Evolutionary conservation across 2,113 vertebrate species (phyloP), one percentile per base, ranked within the genome.

Genomic region (Psilopsiagon aymara): DNA sequence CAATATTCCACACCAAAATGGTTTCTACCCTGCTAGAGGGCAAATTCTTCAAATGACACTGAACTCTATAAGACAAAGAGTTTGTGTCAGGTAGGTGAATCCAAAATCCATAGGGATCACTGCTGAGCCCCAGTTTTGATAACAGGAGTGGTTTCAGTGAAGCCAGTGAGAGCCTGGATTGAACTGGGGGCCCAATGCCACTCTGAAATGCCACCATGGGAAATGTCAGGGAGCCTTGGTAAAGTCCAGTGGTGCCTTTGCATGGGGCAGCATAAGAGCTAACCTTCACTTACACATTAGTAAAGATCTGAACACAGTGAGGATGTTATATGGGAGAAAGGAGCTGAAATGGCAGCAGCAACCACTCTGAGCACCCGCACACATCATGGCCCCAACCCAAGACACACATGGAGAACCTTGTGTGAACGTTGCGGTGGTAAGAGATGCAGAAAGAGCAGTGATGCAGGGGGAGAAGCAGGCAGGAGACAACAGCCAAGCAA

Each of bases 391-490:
- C 27, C 43, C 1, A 3, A 19, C 17, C 70, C 0, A 10, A 28
- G 27, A 4, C 1, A 8, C 13, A 3, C 1, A 1, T 0, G 1
- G 17, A 60, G 41, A 7, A 9, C 29, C 7, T 33, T 1, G 2
- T 8, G 23, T 7, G 1, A 17, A 5, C 15, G 11, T 0, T 21
- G 51, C 37, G 33, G 7, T 3, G 1, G 16, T 1, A 21, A 18
- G 73, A 19, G 52, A n/a, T 5, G 31, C 33, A 5, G 69, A 11
- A 20, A 17, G 39, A 19, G 46, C 13, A 10, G 41, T 2, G 1
- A 5, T 11, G 63, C 67, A 28, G 24, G 25, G 37, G 46, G 25
- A 53, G 27, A 10, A n/a, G 31, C 46, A 31, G 51, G 41, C 23
- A 43, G 29, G 66, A 91, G 46, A 16, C 13, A 10, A 7, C 33